Evolutionary conservation across 1,140 invertebrate genomes (phyloP).

Genomic region (Radopholus similis): DNA sequence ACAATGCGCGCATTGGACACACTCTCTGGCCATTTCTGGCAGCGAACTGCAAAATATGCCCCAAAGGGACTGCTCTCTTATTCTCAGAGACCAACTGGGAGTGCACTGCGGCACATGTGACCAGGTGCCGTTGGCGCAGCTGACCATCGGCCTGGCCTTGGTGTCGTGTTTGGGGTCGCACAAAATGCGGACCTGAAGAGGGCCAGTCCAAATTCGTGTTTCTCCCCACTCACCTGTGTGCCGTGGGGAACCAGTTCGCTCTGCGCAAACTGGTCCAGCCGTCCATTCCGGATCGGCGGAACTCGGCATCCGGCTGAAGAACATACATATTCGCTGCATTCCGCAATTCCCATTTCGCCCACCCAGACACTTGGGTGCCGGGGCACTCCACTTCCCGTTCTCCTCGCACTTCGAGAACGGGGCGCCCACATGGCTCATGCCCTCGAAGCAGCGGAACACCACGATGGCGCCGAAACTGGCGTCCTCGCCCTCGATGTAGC

Average conservation of each 20-base stretch:
- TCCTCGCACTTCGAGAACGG: conserved; percentile 80
- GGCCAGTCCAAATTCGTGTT: background rate
- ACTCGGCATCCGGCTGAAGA: conserved; percentile 78
- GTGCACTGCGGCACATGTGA: conserved; percentile 82
- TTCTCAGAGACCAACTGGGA: conserved; percentile 66
- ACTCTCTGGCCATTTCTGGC: conserved; percentile 78
- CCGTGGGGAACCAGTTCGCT: conserved; percentile 75
- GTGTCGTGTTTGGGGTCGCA: conserved; percentile 76
- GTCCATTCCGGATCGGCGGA: conserved; percentile 78
- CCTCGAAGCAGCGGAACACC: conserved; percentile 86
- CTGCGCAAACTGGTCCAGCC: conserved; percentile 64
- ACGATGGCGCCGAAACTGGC: conserved; percentile 83
- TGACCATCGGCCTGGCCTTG: conserved; percentile 75
- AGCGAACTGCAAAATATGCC: conserved; percentile 67
- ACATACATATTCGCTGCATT: background rate
- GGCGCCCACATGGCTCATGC: conserved; percentile 71
- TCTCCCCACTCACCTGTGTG: conserved; percentile 67
- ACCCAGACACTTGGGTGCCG: conserved; percentile 79
- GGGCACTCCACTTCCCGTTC: conserved; percentile 86
- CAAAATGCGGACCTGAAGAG: conserved; percentile 64
- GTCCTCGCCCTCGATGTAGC: conserved; percentile 85
- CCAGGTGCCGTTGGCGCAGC: conserved; percentile 87
- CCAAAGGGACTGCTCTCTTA: conserved; percentile 3
- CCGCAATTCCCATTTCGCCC: conserved; percentile 32
- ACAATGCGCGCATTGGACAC: conserved; percentile 89